Evolutionary conservation across 2,888 invertebrate species (phyloP).

Genomic region (Crepidodera aurea): DNA sequence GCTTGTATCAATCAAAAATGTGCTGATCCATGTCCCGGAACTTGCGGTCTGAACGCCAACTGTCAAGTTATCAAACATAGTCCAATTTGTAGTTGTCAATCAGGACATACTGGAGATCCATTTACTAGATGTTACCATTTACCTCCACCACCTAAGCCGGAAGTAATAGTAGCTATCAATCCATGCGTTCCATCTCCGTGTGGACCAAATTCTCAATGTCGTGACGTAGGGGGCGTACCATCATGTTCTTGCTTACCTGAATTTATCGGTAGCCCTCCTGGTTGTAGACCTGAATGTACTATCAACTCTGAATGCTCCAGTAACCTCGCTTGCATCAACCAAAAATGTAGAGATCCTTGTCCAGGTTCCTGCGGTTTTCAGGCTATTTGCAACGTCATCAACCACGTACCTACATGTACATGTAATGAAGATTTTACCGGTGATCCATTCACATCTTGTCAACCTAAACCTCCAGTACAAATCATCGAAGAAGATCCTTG

Average conservation of each 20-base stretch:
- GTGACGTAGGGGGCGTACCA: constrained; percentile 71
- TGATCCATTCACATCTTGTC: constrained; percentile 78
- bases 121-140: constrained; percentile 67
- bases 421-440: constrained; percentile 77
- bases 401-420: constrained; percentile 78
- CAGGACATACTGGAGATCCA: constrained; percentile 71
- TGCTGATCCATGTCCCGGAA: constrained; percentile 72
- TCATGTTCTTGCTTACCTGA: constrained; percentile 77
- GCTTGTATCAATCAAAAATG: constrained; percentile 80
- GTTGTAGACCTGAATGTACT: constrained; percentile 81
- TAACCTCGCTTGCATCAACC: constrained; percentile 76
- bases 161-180: constrained; percentile 60
- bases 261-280: constrained; percentile 78
- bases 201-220: constrained; percentile 80
- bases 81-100: constrained; percentile 73
- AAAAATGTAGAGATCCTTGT: constrained; percentile 80
- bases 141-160: constrained; percentile 52
- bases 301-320: constrained; percentile 79
- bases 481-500: constrained; percentile 62
- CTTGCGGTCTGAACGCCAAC: constrained; percentile 69
- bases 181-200: constrained; percentile 83
- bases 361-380: constrained; percentile 79
- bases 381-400: constrained; percentile 77
- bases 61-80: constrained; percentile 64
- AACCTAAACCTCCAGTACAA: constrained; percentile 61